phyloP scores from a whole-genome alignment of 1,140 invertebrate species.

The Pemphigus obesinymphae region DNA sequence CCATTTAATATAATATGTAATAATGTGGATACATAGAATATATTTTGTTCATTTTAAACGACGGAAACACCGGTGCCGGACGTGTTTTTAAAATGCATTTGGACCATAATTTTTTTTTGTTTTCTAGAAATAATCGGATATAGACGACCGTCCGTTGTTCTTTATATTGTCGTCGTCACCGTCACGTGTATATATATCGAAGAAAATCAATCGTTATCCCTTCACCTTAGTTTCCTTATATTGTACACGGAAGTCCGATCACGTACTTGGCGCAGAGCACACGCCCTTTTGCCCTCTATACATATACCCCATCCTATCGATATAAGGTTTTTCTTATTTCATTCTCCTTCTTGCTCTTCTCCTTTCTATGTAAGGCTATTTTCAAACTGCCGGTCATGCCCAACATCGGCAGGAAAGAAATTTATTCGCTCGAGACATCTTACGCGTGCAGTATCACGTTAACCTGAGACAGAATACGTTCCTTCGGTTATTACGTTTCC shows the following conservation, averaged over 20 bases:
- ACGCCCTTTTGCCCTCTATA: conserved; percentile 26
- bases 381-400: background rate
- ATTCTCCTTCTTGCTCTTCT: too few relatives aligned
- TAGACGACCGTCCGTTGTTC: background rate
- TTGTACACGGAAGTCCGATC: conserved; percentile 9
- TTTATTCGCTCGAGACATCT: background rate
- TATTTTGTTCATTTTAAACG: too few relatives aligned
- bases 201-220: conserved; percentile 30
- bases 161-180: background rate
- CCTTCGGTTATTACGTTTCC: background rate
- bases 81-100: too few relatives aligned
- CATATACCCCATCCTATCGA: background rate
- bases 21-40: too few relatives aligned
- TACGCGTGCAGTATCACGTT: background rate
- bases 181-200: background rate
- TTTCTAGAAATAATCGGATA: background rate
- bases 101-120: background rate
- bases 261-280: conserved; percentile 31
- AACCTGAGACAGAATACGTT: background rate
- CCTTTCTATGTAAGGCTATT: background rate
- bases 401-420: background rate
- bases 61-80: too few relatives aligned
- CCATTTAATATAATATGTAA: too few relatives aligned
- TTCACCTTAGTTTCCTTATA: background rate
- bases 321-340: conserved; percentile 9